A percentile compares a stretch with the other conserved stretches of the same genome.
phyloP scores from a whole-genome alignment of 1,140 invertebrate genomes.

The Olivierus martensii region DNA sequence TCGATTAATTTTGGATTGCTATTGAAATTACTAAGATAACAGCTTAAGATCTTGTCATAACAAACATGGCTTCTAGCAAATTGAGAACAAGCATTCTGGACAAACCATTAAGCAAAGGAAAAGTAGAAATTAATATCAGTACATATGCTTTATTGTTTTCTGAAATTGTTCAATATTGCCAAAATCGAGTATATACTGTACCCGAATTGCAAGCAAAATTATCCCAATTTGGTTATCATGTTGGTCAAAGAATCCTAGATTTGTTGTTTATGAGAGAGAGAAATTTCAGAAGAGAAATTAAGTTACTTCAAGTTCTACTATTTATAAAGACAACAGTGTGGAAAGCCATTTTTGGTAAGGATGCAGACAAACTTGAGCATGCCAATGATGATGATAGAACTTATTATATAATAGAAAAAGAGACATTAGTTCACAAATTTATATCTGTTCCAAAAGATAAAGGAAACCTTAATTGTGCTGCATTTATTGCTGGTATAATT shows the following conservation, averaged over 20 bases:
- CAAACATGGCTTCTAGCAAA: too few species aligned
- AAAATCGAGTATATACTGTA: constrained; percentile 87
- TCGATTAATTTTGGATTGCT: too few species aligned
- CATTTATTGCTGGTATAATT: constrained; percentile 94
- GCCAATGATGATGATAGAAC: constrained; percentile 85
- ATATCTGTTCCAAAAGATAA: constrained; percentile 98
- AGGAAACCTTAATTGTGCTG: constrained; percentile 89
- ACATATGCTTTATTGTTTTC: constrained; percentile 92
- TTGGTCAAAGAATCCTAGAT: constrained; percentile 85
- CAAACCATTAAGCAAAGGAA: constrained; percentile 80
- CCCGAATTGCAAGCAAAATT: constrained; percentile 87
- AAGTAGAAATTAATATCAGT: constrained; percentile 65
- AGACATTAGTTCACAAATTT: constrained; percentile 90
- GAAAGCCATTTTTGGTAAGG: constrained; percentile 94
- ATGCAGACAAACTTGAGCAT: constrained; percentile 96
- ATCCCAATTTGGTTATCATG: constrained; percentile 84
- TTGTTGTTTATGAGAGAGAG: constrained; percentile 85
- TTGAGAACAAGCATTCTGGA: constrained; percentile 69
- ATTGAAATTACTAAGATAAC: too few species aligned
- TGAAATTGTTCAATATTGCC: constrained; percentile 95
- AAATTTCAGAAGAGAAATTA: constrained; percentile 87
- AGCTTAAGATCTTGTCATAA: too few species aligned
- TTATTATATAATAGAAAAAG: constrained; percentile 96
- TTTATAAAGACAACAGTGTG: constrained; percentile 94
- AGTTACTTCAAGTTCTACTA: constrained; percentile 83